Evolutionary conservation across 1,140 invertebrate species (phyloP).

Genomic region (Euura saliciscinereae): DNA sequence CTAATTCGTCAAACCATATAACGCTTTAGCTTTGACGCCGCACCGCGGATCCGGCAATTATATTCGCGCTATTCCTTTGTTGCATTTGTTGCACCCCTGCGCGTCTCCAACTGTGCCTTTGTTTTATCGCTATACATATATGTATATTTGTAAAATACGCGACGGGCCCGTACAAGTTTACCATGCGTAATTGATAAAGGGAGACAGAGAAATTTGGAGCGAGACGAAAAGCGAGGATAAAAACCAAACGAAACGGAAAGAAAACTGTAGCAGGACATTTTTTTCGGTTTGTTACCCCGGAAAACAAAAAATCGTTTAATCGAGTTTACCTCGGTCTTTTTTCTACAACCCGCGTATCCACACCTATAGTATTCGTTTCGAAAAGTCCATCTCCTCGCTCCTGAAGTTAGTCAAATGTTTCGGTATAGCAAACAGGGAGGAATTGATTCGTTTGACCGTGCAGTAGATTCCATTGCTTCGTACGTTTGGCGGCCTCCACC

Average conservation of each 20-base stretch:
- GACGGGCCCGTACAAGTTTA: background rate
- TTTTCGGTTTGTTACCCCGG: background rate
- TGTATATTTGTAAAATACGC: background rate
- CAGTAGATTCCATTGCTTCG: too few species aligned
- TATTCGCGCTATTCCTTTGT: background rate
- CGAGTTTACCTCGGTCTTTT: background rate
- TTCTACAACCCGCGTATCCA: background rate
- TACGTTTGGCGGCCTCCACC: background rate
- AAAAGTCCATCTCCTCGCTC: background rate
- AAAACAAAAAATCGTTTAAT: background rate
- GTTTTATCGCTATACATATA: background rate
- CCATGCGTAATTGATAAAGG: background rate
- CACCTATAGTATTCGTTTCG: background rate
- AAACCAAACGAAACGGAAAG: background rate
- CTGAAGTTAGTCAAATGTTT: background rate
- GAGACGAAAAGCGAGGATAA: background rate
- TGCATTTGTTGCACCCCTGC: background rate
- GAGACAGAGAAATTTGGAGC: background rate
- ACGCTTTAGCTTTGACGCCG: background rate
- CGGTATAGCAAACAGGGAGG: background rate
- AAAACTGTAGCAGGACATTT: background rate
- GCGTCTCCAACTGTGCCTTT: background rate
- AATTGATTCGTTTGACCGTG: conserved; percentile 5
- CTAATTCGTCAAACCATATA: too few species aligned
- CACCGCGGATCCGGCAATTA: background rate